Percentiles rank a stretch among this genome's conserved stretches.
These are phyloP conservation scores for Odontophorus gujanensis DNA, from an alignment of 2,113 vertebrate species.

Conservation along the genomic window DNA sequence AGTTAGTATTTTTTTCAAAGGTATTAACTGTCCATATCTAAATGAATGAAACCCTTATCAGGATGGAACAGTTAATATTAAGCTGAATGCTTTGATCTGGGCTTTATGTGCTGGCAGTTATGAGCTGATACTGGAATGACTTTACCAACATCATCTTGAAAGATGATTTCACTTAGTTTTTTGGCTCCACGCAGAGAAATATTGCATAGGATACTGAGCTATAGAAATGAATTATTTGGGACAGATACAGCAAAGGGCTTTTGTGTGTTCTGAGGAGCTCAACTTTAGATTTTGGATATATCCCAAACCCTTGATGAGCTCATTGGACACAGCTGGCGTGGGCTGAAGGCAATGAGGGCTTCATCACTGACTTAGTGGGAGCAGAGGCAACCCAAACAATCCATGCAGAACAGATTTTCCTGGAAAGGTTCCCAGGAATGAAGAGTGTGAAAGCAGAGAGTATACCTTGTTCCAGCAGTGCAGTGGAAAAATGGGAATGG, in stretches of 20 bases:
- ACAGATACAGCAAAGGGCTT: neutral
- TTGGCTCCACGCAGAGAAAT: neutral
- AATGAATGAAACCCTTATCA: neutral
- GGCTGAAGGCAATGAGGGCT: neutral
- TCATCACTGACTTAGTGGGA: neutral
- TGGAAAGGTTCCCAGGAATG: slow-evolving; percentile 29
- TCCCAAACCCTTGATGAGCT: slow-evolving; percentile 36
- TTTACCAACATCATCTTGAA: neutral
- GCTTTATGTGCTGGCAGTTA: neutral
- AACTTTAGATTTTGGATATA: slow-evolving; percentile 21
- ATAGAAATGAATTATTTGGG: neutral
- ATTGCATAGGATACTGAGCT: neutral
- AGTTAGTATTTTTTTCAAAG: neutral
- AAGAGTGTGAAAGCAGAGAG: neutral
- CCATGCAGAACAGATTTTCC: neutral
- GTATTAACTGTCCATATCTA: neutral
- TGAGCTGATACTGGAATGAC: neutral
- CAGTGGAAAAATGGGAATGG: neutral
- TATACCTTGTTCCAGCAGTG: neutral
- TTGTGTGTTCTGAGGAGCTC: neutral
- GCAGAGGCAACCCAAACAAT: neutral
- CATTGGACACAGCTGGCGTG: neutral
- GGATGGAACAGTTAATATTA: neutral
- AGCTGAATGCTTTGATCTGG: neutral
- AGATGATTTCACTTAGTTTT: neutral